Evolutionary conservation across 2,113 vertebrate genomes (phyloP).

Genomic region (Anoplopoma fimbria): DNA sequence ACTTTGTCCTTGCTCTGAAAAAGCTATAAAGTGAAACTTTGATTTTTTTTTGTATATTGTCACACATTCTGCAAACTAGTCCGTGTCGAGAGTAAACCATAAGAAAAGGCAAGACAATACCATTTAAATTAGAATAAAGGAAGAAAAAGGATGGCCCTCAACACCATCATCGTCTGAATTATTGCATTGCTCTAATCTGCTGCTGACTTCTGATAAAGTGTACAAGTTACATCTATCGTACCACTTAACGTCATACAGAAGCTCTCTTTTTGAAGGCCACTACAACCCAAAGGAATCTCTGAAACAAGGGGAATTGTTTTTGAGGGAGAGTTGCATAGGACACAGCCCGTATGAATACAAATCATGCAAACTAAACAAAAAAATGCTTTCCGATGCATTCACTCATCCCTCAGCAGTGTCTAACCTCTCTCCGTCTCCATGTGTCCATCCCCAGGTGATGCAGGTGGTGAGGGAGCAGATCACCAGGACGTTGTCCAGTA

Average conservation of each 20-base stretch:
- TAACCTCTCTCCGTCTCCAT: neutral
- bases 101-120: neutral
- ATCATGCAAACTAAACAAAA: neutral
- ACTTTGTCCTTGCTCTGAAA: neutral
- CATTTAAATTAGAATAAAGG: neutral
- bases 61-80: neutral
- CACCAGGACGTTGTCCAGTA: constrained; percentile 90
- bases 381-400: neutral
- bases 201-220: neutral
- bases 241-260: neutral
- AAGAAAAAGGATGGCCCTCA: neutral
- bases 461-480: constrained; percentile 98
- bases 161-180: neutral
- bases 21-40: neutral
- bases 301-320: neutral
- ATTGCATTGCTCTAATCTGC: neutral
- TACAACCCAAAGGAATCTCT: neutral
- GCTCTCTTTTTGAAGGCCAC: neutral
- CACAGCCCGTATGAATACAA: neutral
- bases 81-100: neutral
- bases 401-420: neutral
- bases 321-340: neutral
- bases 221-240: neutral
- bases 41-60: neutral
- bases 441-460: constrained; percentile 86